Evolutionary conservation across 1,140 invertebrate genomes (phyloP).

Genomic region (Littorina saxatilis): DNA sequence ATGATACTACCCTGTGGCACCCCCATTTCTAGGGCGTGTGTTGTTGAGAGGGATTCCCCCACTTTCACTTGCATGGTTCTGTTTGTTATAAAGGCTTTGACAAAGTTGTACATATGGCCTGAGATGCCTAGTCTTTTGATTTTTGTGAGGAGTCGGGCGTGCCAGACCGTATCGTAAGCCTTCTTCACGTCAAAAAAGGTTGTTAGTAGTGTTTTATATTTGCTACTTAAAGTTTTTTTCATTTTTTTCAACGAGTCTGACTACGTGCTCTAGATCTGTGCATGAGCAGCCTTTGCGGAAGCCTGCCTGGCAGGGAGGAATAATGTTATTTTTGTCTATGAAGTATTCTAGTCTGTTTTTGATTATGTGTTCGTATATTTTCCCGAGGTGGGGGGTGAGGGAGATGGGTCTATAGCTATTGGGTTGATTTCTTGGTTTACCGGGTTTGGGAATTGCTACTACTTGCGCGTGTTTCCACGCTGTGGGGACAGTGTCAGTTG

Average conservation of each 20-base stretch:
- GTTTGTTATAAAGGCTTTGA: no score
- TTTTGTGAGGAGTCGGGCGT: neutral
- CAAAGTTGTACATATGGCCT: no score
- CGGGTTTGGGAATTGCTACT: neutral
- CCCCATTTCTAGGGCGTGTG: neutral
- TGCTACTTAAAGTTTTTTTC: neutral
- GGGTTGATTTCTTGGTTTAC: neutral
- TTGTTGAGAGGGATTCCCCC: neutral
- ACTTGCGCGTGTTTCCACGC: neutral
- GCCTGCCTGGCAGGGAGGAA: neutral
- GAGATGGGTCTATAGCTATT: no score
- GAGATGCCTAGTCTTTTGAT: neutral
- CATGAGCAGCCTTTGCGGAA: neutral
- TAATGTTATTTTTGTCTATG: neutral
- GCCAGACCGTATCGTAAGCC: neutral
- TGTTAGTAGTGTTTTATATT: neutral
- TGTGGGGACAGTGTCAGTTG: neutral
- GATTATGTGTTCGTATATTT: neutral
- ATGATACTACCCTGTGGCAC: neutral
- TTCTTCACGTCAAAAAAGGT: no score
- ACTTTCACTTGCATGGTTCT: no score
- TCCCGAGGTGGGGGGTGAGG: neutral
- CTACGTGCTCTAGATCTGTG: neutral
- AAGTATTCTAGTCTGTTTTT: neutral
- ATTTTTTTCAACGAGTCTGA: neutral